A percentile compares a stretch with the other conserved stretches of the same genome.
phyloP scores from a whole-genome alignment of 2,797 vertebrate species.

The Neostethus bicornis region DNA sequence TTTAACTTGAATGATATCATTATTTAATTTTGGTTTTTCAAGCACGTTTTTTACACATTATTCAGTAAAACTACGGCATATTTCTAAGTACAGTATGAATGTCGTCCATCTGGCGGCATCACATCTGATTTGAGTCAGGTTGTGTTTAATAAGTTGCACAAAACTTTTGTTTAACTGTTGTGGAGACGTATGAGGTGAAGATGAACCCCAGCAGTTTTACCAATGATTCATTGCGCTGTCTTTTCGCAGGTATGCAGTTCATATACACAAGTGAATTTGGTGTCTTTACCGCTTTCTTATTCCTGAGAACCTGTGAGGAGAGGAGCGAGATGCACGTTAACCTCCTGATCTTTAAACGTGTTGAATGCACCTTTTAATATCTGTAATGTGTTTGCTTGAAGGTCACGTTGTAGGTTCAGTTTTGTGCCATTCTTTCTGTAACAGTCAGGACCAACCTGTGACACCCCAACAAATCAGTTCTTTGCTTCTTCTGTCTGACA shows the following conservation, averaged over 20 bases:
- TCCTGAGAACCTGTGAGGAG: constrained; percentile 80
- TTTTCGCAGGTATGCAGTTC: constrained; percentile 80
- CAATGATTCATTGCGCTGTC: not conserved
- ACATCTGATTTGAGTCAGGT: not conserved
- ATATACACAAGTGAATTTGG: constrained; percentile 84
- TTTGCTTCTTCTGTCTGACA: too few relatives aligned
- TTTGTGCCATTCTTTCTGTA: constrained; percentile 87
- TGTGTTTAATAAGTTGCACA: not conserved
- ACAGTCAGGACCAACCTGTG: constrained; percentile 84
- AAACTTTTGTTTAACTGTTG: not conserved
- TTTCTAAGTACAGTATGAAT: constrained; percentile 69
- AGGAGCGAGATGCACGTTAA: not conserved
- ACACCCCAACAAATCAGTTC: constrained; percentile 77
- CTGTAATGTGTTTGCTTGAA: constrained; percentile 34
- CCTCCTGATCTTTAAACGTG: not conserved
- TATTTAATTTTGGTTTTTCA: constrained; percentile 29
- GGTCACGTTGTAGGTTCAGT: constrained; percentile 83
- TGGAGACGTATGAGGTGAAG: not conserved
- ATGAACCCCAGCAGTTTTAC: not conserved
- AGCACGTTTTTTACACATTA: constrained; percentile 84
- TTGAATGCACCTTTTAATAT: not conserved
- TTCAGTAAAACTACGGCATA: constrained; percentile 79
- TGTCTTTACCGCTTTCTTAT: constrained; percentile 83
- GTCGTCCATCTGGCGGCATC: constrained; percentile 44
- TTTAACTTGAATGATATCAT: not conserved